A percentile compares a stretch with the other conserved stretches of the same genome.
Conservation (phyloP, 2,113 vertebrate genomes). For the Rhipidura dahli region DNA sequence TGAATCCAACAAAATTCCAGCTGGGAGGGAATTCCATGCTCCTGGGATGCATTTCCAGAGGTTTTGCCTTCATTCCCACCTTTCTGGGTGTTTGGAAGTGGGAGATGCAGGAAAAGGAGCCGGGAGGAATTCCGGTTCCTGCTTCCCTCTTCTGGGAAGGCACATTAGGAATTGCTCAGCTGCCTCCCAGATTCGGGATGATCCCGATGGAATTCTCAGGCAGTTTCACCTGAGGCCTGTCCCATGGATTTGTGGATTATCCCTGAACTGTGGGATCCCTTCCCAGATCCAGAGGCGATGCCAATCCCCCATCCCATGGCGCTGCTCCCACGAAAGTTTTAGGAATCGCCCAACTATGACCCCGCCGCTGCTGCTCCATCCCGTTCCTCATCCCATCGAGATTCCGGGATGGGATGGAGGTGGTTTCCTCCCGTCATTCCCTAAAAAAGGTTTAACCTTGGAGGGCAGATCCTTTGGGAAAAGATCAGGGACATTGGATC, state of each 20-base stretch:
- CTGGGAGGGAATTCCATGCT: background rate
- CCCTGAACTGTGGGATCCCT: background rate
- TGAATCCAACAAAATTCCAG: background rate
- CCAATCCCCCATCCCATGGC: accelerated
- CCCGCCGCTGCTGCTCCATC: background rate
- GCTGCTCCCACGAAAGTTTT: background rate
- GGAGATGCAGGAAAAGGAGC: background rate
- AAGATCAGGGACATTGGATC: background rate
- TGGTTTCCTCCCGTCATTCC: accelerated
- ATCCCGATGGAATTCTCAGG: background rate
- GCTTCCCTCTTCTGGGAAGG: background rate
- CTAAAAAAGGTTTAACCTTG: background rate
- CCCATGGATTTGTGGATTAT: background rate
- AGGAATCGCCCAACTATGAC: accelerated
- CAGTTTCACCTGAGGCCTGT: background rate
- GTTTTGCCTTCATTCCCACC: background rate
- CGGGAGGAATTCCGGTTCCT: background rate
- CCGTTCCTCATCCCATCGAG: accelerated
- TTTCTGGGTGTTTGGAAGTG: background rate
- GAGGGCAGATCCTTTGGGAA: background rate
- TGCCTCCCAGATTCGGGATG: background rate
- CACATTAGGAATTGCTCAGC: background rate
- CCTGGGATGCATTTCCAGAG: background rate
- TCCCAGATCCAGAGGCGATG: background rate
- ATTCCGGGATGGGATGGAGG: background rate